A percentile compares a stretch with the other conserved stretches of the same genome.
phyloP scores from a whole-genome alignment of 2,797 vertebrate species.

The Sebastes kiyomatsui region DNA sequence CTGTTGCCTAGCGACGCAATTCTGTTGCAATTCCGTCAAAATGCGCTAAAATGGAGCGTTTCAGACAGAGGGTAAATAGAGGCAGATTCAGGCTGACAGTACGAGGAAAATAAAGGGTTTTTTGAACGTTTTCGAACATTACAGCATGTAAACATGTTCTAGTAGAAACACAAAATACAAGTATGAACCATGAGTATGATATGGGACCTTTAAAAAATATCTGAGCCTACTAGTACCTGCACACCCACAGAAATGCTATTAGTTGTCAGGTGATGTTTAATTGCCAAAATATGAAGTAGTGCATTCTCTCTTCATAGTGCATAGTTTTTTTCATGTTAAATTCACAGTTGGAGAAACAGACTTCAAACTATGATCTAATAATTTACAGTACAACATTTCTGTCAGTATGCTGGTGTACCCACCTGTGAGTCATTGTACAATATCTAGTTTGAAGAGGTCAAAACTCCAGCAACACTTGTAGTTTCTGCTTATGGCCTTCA shows the following conservation, averaged over 20 bases:
- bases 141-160: too few relatives aligned
- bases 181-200: too few relatives aligned
- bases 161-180: too few relatives aligned
- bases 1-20: too few relatives aligned
- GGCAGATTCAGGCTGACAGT: too few relatives aligned
- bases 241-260: neutral
- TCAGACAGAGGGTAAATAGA: too few relatives aligned
- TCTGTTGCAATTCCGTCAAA: too few relatives aligned
- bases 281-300: neutral
- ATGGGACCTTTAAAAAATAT: neutral
- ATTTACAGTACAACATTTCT: neutral
- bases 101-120: too few relatives aligned
- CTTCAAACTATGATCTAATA: neutral
- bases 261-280: neutral
- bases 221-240: neutral
- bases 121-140: too few relatives aligned
- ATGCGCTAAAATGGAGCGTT: too few relatives aligned
- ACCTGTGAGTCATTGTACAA: neutral
- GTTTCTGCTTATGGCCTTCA: too few relatives aligned
- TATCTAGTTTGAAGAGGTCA: neutral
- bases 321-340: neutral
- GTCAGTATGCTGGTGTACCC: neutral
- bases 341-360: neutral
- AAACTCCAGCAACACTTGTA: neutral
- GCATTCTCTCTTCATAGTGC: neutral